These are phyloP conservation scores for Chascanopsetta lugubris DNA, from an alignment of 2,113 vertebrate species.

Conservation along the genomic window DNA sequence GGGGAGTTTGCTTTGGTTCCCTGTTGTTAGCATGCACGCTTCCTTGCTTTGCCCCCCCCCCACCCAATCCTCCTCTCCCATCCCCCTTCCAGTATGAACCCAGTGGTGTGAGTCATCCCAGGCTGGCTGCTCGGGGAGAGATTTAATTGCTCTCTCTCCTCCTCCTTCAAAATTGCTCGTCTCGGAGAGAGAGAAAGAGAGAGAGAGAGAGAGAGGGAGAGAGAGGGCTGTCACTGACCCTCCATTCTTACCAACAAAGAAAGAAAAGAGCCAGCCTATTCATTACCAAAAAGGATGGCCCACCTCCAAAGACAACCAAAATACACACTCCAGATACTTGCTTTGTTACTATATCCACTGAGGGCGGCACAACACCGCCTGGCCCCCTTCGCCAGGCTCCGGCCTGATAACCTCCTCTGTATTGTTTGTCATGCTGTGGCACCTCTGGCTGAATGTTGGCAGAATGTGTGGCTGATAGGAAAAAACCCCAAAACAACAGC, in stretches of 20 bases:
- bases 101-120: conserved; percentile 71
- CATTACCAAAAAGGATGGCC: conserved; percentile 41
- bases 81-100: conserved; percentile 55
- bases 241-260: conserved; percentile 18
- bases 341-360: conserved; percentile 26
- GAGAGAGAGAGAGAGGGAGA: too few relatives aligned
- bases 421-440: conserved; percentile 28
- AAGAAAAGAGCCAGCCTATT: conserved; percentile 39
- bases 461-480: too few relatives aligned
- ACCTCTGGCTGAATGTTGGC: conserved; percentile 38
- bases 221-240: conserved; percentile 58
- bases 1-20: conserved; percentile 52
- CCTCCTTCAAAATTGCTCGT: conserved; percentile 49
- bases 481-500: too few relatives aligned
- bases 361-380: conserved; percentile 24
- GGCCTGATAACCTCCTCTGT: conserved; percentile 43
- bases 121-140: conserved; percentile 66
- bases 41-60: conserved; percentile 58
- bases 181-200: conserved; percentile 23
- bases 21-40: conserved; percentile 57
- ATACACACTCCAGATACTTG: conserved; percentile 43
- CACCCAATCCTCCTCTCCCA: conserved; percentile 24
- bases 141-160: conserved; percentile 72
- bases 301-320: conserved; percentile 41
- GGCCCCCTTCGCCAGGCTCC: conserved; percentile 32